Evolutionary conservation across 2,113 vertebrate species (phyloP), one percentile per base, ranked within the genome.

Genomic region (Herpetotheres cachinnans): DNA sequence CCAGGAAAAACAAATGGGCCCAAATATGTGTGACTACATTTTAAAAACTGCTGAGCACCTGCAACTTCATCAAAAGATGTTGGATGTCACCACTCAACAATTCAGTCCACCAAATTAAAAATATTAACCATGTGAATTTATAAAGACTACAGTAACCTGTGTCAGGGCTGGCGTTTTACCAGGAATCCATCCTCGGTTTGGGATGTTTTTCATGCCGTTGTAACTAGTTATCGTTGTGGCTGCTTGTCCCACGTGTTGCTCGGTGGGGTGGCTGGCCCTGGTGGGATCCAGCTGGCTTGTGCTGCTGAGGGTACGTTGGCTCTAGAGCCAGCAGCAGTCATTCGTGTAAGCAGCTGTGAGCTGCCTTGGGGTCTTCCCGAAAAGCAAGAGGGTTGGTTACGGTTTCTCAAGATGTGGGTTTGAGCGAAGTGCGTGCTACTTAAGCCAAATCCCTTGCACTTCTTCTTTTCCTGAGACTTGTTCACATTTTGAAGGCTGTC

Each of bases 1-100:
- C 86, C 93, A 94, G 95, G 91, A 95, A 95, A 95, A 97, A 93
- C 86, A 96, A 96, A 95, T 82, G 80, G 77, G 65, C 83, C 86
- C 66, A 91, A 62, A 88, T 91, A 76, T 4, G 13, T 79, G 77
- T 61, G 89, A 76, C 81, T 89, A 47, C 55, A 4, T 77, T 94
- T 86, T 58, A 7, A 73, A 85, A 96, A 72, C 66, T 82, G 84
- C 94, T 91, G 84, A 96, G 95, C 86, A 93, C 89, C 89, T 95
- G 94, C 86, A 95, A 65, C 73, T 85, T 67, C 77, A 69, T 72
- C 84, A 49, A 58, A 80, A 84, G 93, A 73, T 62, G 55, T 13
- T 89, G 79, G 49, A 73, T 94, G 91, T 95, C 94, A 95, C 73
- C 91, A 90, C 66, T 72, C 80, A 38, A 42, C 66, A 50, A 50